These are phyloP conservation scores for Stenurella melanura DNA, from an alignment of 2,888 invertebrate genomes.

Conservation along the genomic window DNA sequence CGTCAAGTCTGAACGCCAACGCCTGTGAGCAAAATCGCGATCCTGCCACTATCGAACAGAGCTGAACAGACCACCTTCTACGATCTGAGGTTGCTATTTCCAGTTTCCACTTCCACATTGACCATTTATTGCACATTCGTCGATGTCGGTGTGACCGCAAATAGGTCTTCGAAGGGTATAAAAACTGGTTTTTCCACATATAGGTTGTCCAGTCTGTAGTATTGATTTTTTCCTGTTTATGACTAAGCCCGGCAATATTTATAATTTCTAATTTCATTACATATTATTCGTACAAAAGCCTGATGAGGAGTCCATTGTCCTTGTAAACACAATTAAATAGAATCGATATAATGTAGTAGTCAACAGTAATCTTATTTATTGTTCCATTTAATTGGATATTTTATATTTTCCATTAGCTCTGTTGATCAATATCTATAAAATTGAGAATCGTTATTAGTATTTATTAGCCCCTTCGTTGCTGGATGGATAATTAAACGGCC, in stretches of 20 bases:
- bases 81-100: constrained; percentile 13
- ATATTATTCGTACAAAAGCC: not conserved
- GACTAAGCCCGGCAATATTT: constrained; percentile 28
- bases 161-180: constrained; percentile 30
- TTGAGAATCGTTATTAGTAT: not conserved
- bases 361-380: not conserved
- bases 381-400: constrained; percentile 4
- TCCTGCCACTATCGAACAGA: constrained; percentile 14
- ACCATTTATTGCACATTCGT: constrained; percentile 18
- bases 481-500: not conserved
- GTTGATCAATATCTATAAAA: constrained; percentile 7
- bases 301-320: not conserved
- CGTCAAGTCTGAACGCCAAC: constrained; percentile 26
- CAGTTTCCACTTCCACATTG: constrained; percentile 27
- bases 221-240: constrained; percentile 28
- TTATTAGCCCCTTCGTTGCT: not conserved
- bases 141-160: constrained; percentile 30
- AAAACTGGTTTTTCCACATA: constrained; percentile 34
- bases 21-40: constrained; percentile 19
- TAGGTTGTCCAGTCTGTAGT: constrained; percentile 23
- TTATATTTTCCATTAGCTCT: not conserved
- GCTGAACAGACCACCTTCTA: constrained; percentile 19
- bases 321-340: constrained; percentile 3
- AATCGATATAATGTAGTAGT: not conserved
- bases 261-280: constrained; percentile 2